Evolutionary conservation across 2,797 vertebrate genomes (phyloP).

Genomic region (Characodon lateralis): DNA sequence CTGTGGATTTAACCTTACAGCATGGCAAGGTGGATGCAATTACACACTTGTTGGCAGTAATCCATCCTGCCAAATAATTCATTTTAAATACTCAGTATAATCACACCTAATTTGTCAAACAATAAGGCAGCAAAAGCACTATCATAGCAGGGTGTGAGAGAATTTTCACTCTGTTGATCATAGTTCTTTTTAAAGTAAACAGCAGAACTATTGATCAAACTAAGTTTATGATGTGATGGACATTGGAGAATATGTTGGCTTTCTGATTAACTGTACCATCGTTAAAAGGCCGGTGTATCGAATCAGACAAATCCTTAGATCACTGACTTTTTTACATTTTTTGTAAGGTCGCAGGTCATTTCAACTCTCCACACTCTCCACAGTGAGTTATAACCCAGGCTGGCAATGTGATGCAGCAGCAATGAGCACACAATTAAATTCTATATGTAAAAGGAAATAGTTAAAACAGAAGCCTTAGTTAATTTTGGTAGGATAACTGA

Average conservation of each 20-base stretch:
- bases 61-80: constrained; percentile 24
- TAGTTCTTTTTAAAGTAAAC: constrained; percentile 48
- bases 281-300: not conserved
- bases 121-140: constrained; percentile 33
- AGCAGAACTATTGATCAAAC: constrained; percentile 63
- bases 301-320: too few relatives aligned
- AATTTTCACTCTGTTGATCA: constrained; percentile 50
- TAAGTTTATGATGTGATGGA: constrained; percentile 44
- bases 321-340: not conserved
- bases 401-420: not conserved
- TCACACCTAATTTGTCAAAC: constrained; percentile 59
- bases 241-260: constrained; percentile 20
- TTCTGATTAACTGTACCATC: constrained; percentile 21
- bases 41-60: constrained; percentile 31
- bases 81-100: constrained; percentile 33
- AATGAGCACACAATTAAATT: not conserved
- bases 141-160: constrained; percentile 51
- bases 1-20: constrained; percentile 40
- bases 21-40: constrained; percentile 58
- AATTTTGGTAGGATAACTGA: not conserved
- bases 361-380: not conserved
- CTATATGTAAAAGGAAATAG: not conserved
- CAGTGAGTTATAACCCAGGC: not conserved
- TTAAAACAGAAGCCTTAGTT: not conserved
- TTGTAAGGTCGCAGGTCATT: not conserved